Percentiles rank a stretch among this genome's conserved stretches.
Evolutionary conservation across 2,888 invertebrate species (phyloP).

Genomic region (Craniophora ligustri): DNA sequence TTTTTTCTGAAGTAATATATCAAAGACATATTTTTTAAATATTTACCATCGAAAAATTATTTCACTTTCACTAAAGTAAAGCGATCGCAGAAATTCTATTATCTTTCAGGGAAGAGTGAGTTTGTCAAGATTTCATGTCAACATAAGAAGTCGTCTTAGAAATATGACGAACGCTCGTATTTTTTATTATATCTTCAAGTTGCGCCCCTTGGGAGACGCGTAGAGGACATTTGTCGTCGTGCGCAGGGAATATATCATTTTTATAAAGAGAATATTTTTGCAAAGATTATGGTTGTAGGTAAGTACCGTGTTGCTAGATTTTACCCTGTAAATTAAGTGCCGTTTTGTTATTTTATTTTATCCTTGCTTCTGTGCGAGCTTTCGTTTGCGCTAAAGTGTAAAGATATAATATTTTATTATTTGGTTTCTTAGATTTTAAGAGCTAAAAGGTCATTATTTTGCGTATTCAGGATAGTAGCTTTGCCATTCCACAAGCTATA

Average conservation of each 20-base stretch:
- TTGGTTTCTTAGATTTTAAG: too few relatives aligned
- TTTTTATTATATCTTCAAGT: constrained; percentile 52
- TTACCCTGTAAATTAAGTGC: background rate
- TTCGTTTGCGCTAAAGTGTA: too few relatives aligned
- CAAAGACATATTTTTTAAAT: too few relatives aligned
- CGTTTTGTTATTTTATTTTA: background rate
- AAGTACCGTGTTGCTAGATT: background rate
- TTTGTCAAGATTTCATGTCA: constrained; percentile 39
- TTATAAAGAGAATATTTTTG: constrained; percentile 1
- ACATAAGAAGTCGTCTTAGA: constrained; percentile 33
- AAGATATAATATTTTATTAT: too few relatives aligned
- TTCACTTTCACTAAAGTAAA: background rate
- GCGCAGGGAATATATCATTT: constrained; percentile 38
- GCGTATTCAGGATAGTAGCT: too few relatives aligned
- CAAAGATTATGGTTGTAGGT: background rate
- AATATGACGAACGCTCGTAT: constrained; percentile 33
- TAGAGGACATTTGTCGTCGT: constrained; percentile 32
- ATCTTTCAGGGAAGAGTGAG: constrained; percentile 16
- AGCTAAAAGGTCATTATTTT: too few relatives aligned
- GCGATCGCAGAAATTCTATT: constrained; percentile 8
- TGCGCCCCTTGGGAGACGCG: constrained; percentile 28
- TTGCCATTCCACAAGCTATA: too few relatives aligned
- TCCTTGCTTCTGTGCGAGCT: background rate
- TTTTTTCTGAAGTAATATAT: too few relatives aligned
- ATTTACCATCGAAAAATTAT: background rate